phyloP scores from a whole-genome alignment of 1,140 invertebrate species.

The Fragariocoptes setiger region DNA sequence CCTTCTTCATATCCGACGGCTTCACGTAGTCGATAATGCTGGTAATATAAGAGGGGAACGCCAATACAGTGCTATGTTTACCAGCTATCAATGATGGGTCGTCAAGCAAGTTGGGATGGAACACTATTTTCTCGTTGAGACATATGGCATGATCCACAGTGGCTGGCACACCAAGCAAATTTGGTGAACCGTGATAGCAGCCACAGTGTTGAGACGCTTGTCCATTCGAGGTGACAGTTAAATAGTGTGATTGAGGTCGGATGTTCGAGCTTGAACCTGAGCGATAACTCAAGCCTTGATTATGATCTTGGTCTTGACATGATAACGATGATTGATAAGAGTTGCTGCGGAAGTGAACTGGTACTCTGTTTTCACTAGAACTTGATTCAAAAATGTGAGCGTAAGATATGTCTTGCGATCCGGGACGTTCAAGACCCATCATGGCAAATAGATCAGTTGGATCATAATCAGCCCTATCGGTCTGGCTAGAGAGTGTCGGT shows the following conservation, averaged over 20 bases:
- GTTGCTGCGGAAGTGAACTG: not conserved
- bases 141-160: not conserved
- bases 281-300: not conserved
- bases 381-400: not conserved
- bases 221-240: not conserved
- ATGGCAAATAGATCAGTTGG: constrained; percentile 35
- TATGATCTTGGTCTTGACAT: not conserved
- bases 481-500: too few relatives aligned
- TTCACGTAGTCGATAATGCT: constrained; percentile 87
- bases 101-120: constrained; percentile 60
- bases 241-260: not conserved
- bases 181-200: not conserved
- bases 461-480: too few relatives aligned
- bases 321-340: not conserved
- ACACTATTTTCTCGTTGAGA: constrained; percentile 15
- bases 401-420: constrained; percentile 31
- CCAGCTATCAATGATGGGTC: constrained; percentile 80
- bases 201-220: too few relatives aligned
- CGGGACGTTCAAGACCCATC: constrained; percentile 38
- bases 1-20: constrained; percentile 81
- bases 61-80: constrained; percentile 68
- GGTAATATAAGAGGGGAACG: constrained; percentile 69
- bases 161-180: not conserved
- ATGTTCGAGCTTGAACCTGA: not conserved
- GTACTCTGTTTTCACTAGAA: too few relatives aligned